phyloP scores from a whole-genome alignment of 2,888 invertebrate genomes.

The Parnassius smintheus region DNA sequence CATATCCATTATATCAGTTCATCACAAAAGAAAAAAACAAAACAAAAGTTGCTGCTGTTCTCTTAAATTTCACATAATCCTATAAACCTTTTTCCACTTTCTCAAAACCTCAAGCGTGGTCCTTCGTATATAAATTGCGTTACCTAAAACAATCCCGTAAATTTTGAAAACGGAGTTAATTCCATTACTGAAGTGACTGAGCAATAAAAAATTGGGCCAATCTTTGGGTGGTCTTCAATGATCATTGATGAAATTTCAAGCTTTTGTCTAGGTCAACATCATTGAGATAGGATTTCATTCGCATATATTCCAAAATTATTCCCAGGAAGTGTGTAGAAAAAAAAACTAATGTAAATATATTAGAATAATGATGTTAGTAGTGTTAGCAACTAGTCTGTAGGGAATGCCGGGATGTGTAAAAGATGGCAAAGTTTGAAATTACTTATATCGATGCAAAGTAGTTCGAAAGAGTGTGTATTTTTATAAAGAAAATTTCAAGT shows the following conservation, averaged over 20 bases:
- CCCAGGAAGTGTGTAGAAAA: conserved; percentile 74
- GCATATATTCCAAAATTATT: conserved; percentile 48
- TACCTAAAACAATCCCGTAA: conserved; percentile 5
- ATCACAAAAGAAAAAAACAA: conserved; percentile 30
- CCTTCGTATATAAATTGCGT: conserved; percentile 18
- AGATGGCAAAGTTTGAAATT: conserved; percentile 46
- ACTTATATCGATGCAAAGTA: conserved; percentile 40
- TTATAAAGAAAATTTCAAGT: conserved; percentile 61
- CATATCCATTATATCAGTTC: conserved; percentile 35
- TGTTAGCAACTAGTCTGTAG: conserved; percentile 55
- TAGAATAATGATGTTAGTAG: conserved; percentile 67
- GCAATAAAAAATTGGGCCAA: conserved; percentile 26
- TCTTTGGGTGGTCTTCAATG: conserved; percentile 49
- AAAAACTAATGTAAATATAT: conserved; percentile 59
- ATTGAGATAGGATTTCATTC: conserved; percentile 43
- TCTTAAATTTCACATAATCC: conserved; percentile 22
- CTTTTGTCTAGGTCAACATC: conserved; percentile 58
- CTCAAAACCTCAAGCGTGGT: conserved; percentile 1
- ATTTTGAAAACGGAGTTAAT: not conserved
- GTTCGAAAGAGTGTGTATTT: conserved; percentile 71
- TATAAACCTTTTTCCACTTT: conserved; percentile 9
- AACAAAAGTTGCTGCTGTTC: conserved; percentile 44
- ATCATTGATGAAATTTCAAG: conserved; percentile 79
- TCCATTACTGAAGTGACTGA: not conserved
- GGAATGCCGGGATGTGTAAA: conserved; percentile 63